Conservation (phyloP, 2,888 invertebrate genomes). For the Agrotis ipsilon region DNA sequence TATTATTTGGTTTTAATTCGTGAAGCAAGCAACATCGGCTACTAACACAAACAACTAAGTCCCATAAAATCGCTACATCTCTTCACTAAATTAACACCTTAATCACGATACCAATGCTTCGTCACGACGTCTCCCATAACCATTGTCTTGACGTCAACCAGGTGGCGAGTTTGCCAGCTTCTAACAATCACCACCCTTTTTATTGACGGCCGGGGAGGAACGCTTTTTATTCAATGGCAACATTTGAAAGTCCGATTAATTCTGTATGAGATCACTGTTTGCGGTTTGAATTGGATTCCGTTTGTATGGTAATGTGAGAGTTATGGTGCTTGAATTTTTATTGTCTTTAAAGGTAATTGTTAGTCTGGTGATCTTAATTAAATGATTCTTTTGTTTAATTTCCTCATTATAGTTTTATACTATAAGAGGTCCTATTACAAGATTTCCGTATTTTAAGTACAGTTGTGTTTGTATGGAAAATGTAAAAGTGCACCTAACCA, state of each 20-base stretch:
- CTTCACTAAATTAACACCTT: neutral
- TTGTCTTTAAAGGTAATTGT: constrained; percentile 16
- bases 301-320: constrained; percentile 47
- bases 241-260: constrained; percentile 55
- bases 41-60: too few species aligned
- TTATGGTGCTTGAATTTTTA: constrained; percentile 27
- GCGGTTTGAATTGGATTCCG: constrained; percentile 40
- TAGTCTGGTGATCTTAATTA: too few species aligned
- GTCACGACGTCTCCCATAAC: constrained; percentile 32
- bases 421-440: too few species aligned
- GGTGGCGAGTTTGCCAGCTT: constrained; percentile 68
- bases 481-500: too few species aligned
- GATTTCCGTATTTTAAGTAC: too few species aligned
- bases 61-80: too few species aligned
- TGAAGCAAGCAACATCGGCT: too few species aligned
- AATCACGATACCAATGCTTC: neutral
- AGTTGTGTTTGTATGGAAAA: too few species aligned
- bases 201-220: constrained; percentile 51
- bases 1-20: too few species aligned
- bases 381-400: too few species aligned
- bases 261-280: constrained; percentile 55
- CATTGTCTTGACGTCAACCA: constrained; percentile 65
- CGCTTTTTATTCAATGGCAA: constrained; percentile 61
- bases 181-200: constrained; percentile 49
- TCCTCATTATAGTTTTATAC: too few species aligned